Evolutionary conservation across 2,113 vertebrate genomes (phyloP).

Genomic region (Peromyscus leucopus): DNA sequence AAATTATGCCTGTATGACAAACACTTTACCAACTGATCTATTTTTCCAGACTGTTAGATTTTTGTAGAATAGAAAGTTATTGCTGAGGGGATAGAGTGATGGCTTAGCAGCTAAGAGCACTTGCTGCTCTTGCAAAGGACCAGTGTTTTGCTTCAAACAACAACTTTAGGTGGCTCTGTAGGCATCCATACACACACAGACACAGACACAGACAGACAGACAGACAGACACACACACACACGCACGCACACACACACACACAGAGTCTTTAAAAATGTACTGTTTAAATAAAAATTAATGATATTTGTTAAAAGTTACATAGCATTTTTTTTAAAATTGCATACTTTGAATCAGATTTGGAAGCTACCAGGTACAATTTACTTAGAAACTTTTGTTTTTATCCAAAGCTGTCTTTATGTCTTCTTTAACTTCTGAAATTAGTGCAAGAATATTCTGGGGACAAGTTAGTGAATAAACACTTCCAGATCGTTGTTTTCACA

Average conservation of each 20-base stretch:
- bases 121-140: background rate
- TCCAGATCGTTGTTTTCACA: background rate
- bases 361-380: background rate
- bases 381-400: background rate
- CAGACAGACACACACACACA: too few species aligned
- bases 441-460: slow-evolving; percentile 6
- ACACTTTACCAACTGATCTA: background rate
- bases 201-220: background rate
- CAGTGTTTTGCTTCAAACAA: background rate
- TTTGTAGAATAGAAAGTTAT: background rate
- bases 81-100: background rate
- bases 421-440: slow-evolving; percentile 31
- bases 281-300: background rate
- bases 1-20: background rate
- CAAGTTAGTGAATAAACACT: background rate
- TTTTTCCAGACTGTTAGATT: background rate
- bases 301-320: background rate
- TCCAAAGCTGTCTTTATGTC: background rate
- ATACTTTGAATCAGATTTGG: background rate
- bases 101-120: background rate
- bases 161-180: background rate
- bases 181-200: background rate
- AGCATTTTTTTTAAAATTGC: slow-evolving; percentile 48
- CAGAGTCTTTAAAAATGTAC: background rate
- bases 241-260: background rate